Evolutionary conservation across 2,797 vertebrate genomes (phyloP).

Genomic region (Esox lucius): DNA sequence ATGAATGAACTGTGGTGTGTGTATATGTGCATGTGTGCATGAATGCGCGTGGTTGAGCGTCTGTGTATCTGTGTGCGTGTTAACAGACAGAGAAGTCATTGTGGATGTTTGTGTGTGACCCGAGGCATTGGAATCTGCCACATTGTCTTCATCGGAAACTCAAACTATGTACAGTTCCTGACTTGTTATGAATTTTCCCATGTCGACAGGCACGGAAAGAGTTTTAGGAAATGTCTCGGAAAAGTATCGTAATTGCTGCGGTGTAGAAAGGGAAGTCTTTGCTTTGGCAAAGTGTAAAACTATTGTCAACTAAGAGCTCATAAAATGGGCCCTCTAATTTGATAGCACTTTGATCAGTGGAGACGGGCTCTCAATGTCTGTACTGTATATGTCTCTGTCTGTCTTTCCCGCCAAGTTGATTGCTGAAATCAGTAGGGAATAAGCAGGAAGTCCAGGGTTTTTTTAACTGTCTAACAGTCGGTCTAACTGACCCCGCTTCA

Average conservation of each 20-base stretch:
- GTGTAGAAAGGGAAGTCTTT: conserved; percentile 46
- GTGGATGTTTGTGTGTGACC: conserved; percentile 44
- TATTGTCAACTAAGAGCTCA: background rate
- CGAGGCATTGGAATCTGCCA: conserved; percentile 75
- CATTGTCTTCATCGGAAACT: conserved; percentile 73
- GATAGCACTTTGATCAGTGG: background rate
- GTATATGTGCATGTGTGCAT: conserved; percentile 15
- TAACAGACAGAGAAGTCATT: too few relatives aligned
- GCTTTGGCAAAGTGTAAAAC: conserved; percentile 8
- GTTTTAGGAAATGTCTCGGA: conserved; percentile 54
- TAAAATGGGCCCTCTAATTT: background rate
- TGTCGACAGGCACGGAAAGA: conserved; percentile 49
- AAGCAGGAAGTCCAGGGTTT: background rate
- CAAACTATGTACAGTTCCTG: conserved; percentile 69
- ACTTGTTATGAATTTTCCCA: conserved; percentile 72
- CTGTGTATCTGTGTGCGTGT: conserved; percentile 9
- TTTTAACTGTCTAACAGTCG: background rate
- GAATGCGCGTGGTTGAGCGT: conserved; percentile 3
- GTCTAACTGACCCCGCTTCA: background rate
- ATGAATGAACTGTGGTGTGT: conserved; percentile 44
- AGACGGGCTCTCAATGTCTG: background rate
- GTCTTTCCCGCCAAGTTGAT: background rate
- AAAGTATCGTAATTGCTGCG: conserved; percentile 62
- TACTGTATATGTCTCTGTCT: background rate
- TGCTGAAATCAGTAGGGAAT: too few relatives aligned